Conservation (phyloP, 2,888 invertebrate genomes). For the Operophtera brumata region DNA sequence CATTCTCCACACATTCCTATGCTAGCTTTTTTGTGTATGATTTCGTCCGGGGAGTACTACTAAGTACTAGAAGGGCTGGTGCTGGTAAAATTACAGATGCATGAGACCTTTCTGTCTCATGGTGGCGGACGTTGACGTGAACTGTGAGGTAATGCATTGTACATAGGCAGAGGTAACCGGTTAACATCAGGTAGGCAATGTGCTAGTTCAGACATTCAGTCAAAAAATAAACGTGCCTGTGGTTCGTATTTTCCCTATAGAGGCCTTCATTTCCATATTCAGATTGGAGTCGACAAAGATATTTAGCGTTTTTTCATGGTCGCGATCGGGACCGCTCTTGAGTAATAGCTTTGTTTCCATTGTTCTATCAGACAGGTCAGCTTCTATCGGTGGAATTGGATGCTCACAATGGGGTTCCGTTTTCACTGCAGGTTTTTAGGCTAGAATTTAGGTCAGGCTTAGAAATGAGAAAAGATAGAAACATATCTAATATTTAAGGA, state of each 20-base stretch:
- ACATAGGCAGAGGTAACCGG: too few species aligned
- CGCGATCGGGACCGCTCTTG: slow-evolving; percentile 37
- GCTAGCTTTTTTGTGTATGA: too few species aligned
- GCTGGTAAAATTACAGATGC: too few species aligned
- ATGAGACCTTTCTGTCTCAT: too few species aligned
- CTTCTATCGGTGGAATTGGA: slow-evolving; percentile 20
- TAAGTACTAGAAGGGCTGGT: too few species aligned
- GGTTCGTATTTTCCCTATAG: not conserved
- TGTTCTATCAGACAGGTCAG: slow-evolving; percentile 34
- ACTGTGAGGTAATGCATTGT: too few species aligned
- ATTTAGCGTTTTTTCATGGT: slow-evolving; percentile 42
- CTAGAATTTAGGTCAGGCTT: not conserved
- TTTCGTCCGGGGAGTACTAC: too few species aligned
- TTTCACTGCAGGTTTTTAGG: not conserved
- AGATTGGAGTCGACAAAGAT: slow-evolving; percentile 55
- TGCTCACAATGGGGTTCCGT: slow-evolving; percentile 2
- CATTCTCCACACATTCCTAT: too few species aligned
- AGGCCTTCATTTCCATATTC: slow-evolving; percentile 70
- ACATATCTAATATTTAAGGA: not conserved
- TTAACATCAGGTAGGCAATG: too few species aligned
- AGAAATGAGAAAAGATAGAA: not conserved
- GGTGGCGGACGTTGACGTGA: too few species aligned
- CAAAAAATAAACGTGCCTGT: too few species aligned
- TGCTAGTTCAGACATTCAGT: too few species aligned
- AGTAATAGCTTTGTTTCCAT: slow-evolving; percentile 39